Evolutionary conservation across 2,888 invertebrate genomes (phyloP).

Genomic region (Lasius platythorax): DNA sequence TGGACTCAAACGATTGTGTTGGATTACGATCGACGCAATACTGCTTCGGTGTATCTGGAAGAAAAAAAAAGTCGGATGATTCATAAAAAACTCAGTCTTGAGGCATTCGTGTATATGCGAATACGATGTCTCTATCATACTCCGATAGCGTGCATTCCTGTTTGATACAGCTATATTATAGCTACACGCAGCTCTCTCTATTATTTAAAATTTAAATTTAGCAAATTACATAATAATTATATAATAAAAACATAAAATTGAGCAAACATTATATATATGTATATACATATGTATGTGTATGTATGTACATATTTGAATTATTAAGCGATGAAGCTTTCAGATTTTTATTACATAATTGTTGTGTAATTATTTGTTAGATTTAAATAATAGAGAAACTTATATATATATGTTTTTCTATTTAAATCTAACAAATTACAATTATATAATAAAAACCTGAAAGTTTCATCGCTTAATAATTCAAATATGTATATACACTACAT

Average conservation of each 20-base stretch:
- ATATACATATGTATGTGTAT: no score
- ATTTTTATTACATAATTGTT: not conserved
- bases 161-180: not conserved
- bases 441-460: not conserved
- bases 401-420: no score
- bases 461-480: not conserved
- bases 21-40: not conserved
- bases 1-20: not conserved
- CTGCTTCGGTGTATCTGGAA: no score
- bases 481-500: no score
- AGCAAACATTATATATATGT: no score
- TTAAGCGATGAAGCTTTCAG: not conserved
- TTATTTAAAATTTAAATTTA: conserved; percentile 2
- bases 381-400: no score
- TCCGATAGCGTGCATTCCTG: conserved; percentile 6
- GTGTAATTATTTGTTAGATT: no score
- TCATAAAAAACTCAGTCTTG: conserved; percentile 6
- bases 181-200: not conserved
- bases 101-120: conserved; percentile 1
- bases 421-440: no score
- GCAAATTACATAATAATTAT: not conserved
- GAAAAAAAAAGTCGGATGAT: conserved; percentile 24
- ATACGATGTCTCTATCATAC: not conserved
- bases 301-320: not conserved
- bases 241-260: no score